Conservation (phyloP, 2,888 invertebrate species). For the Plebejus anna region DNA sequence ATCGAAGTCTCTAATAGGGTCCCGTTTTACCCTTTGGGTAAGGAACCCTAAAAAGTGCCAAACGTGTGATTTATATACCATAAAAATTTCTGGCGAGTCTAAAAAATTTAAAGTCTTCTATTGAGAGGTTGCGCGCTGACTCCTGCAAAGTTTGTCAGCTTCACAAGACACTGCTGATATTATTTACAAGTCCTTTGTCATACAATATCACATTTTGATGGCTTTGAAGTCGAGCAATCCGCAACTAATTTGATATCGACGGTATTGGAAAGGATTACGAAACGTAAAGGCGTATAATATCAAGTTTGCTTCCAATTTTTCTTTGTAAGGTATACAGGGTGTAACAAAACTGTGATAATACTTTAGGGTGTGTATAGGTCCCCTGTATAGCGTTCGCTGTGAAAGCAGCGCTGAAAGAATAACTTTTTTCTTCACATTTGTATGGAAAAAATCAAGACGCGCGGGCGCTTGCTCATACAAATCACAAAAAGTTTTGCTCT, state of each 20-base stretch:
- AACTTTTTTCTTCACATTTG: too few relatives aligned
- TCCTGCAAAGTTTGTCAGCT: slow-evolving; percentile 20
- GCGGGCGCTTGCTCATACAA: too few relatives aligned
- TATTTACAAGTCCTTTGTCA: slow-evolving; percentile 25
- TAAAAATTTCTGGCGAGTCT: neutral
- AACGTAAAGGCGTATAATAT: neutral
- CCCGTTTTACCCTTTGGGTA: too few relatives aligned
- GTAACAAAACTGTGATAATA: too few relatives aligned
- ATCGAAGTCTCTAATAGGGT: too few relatives aligned
- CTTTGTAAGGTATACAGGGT: too few relatives aligned
- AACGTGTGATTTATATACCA: neutral
- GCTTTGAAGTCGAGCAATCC: slow-evolving; percentile 3
- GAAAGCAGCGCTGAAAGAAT: too few relatives aligned
- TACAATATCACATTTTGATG: slow-evolving; percentile 9
- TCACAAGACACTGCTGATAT: slow-evolving; percentile 8
- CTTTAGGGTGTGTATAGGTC: too few relatives aligned
- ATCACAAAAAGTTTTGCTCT: too few relatives aligned
- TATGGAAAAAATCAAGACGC: too few relatives aligned
- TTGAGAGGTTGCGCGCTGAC: neutral
- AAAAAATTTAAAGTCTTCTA: neutral
- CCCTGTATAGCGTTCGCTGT: too few relatives aligned
- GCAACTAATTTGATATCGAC: neutral
- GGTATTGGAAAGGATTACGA: neutral
- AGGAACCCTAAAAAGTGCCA: neutral
- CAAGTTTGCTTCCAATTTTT: neutral